phyloP scores from a whole-genome alignment of 2,113 vertebrate species.

The Indicator maculatus region DNA sequence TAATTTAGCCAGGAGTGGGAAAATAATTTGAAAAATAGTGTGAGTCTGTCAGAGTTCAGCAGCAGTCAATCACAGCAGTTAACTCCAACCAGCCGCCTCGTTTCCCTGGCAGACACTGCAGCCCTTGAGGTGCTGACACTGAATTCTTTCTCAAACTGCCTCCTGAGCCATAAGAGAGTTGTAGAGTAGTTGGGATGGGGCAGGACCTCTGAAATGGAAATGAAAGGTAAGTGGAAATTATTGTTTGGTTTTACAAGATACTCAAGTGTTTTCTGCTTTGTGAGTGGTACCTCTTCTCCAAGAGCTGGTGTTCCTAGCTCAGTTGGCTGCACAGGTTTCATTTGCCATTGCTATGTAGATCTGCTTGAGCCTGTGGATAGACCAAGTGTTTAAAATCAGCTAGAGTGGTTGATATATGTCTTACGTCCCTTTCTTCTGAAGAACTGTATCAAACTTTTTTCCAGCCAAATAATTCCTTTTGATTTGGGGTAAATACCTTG shows the following conservation, averaged over 20 bases:
- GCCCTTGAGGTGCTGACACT: neutral
- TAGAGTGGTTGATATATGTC: neutral
- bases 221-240: neutral
- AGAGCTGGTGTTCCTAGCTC: neutral
- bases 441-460: neutral
- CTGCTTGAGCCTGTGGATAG: neutral
- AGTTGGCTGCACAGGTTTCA: neutral
- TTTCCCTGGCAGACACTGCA: neutral
- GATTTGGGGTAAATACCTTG: neutral
- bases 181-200: neutral
- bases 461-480: neutral
- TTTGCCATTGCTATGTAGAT: neutral
- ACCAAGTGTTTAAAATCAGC: neutral
- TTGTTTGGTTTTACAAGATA: neutral
- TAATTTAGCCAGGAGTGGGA: neutral
- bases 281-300: neutral
- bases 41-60: neutral
- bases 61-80: fast-evolving
- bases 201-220: neutral
- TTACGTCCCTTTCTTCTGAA: neutral
- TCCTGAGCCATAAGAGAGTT: neutral
- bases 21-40: neutral
- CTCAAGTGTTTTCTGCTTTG: neutral
- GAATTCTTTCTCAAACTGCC: neutral
- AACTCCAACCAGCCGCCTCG: neutral